Percentiles rank a stretch among this genome's conserved stretches.
Evolutionary conservation across 2,888 invertebrate species (phyloP).

Genomic region (Bombylius discolor): DNA sequence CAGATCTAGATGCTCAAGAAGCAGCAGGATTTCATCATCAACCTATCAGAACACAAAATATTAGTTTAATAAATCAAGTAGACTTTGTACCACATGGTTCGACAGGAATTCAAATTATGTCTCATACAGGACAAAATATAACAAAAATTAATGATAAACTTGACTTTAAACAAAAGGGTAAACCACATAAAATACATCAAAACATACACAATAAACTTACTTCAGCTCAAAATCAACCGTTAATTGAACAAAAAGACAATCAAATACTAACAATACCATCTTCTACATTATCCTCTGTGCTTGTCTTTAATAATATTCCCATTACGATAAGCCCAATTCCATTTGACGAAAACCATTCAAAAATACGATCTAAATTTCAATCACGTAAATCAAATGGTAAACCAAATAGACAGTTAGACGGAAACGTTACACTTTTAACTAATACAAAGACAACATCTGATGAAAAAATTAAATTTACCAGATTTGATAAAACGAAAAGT

Average conservation of each 20-base stretch:
- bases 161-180: constrained; percentile 38
- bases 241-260: constrained; percentile 25
- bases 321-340: background rate
- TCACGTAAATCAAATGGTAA: constrained; percentile 2
- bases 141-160: constrained; percentile 46
- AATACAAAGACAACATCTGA: background rate
- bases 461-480: too few relatives aligned
- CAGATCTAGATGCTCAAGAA: constrained; percentile 26
- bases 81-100: constrained; percentile 23
- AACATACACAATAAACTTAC: constrained; percentile 23
- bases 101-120: constrained; percentile 20
- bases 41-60: constrained; percentile 6
- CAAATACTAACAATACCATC: constrained; percentile 1
- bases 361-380: background rate
- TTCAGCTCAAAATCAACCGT: constrained; percentile 21
- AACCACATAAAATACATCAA: constrained; percentile 33
- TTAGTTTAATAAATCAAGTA: constrained; percentile 16
- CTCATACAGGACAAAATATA: constrained; percentile 16
- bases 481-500: constrained; percentile 3
- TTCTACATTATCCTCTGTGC: background rate
- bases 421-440: background rate
- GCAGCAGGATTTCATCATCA: constrained; percentile 17
- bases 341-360: background rate
- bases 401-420: constrained; percentile 6
- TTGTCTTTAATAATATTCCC: background rate